phyloP scores from a whole-genome alignment of 2,113 vertebrate species.

The Chloebia gouldiae region DNA sequence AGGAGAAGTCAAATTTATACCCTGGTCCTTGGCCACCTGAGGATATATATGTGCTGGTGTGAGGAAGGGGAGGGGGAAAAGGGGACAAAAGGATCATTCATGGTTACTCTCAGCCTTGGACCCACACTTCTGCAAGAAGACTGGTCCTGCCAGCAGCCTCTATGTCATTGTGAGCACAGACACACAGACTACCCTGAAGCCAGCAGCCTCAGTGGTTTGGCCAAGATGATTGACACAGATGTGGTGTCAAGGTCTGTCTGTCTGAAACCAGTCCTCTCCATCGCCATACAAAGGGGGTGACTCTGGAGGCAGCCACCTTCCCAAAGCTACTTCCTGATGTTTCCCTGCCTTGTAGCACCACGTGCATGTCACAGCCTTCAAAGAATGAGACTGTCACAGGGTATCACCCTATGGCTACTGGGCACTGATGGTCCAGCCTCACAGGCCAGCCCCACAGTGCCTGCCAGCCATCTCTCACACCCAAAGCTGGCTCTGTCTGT shows the following conservation, averaged over 20 bases:
- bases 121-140: neutral
- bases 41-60: neutral
- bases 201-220: neutral
- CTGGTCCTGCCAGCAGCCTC: neutral
- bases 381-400: neutral
- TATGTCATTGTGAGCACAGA: neutral
- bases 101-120: neutral
- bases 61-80: neutral
- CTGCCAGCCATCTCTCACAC: accelerated
- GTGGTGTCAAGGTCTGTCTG: neutral
- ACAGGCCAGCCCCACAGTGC: neutral
- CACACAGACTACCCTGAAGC: neutral
- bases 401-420: neutral
- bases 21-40: slow-evolving; percentile 9
- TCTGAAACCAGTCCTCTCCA: neutral
- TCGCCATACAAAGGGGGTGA: neutral
- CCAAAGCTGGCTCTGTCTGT: neutral
- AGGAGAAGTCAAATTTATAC: slow-evolving; percentile 42
- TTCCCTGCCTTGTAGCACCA: accelerated
- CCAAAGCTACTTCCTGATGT: neutral
- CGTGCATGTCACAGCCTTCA: neutral
- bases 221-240: neutral
- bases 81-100: slow-evolving; percentile 46
- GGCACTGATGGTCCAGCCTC: neutral
- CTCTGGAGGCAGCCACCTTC: neutral